Conservation (phyloP, 2,888 invertebrate species). For the Acrobasis repandana region DNA sequence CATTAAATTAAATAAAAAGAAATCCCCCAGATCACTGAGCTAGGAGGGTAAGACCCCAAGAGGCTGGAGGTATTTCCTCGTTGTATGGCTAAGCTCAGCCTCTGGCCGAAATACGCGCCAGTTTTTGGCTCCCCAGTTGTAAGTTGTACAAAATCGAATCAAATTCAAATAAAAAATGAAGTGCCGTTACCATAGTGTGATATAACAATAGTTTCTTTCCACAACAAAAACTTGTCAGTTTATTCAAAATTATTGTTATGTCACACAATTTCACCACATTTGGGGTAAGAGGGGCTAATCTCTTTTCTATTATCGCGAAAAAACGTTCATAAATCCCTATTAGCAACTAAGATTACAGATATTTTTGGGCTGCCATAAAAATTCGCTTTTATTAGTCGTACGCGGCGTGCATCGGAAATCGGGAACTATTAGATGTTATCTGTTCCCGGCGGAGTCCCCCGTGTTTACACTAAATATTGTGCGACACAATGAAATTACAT, state of each 20-base stretch:
- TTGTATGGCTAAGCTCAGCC: no score
- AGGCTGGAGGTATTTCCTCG: no score
- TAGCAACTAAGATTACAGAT: conserved; percentile 45
- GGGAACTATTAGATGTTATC: conserved; percentile 73
- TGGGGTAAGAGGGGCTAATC: conserved; percentile 64
- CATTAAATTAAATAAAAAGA: no score
- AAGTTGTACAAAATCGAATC: not conserved
- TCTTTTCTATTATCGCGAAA: conserved; percentile 67
- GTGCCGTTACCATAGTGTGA: conserved; percentile 3
- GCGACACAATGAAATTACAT: conserved; percentile 82
- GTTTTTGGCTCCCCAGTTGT: no score
- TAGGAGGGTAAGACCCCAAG: no score
- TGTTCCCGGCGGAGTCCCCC: conserved; percentile 63
- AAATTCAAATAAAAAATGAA: conserved; percentile 2
- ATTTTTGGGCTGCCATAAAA: conserved; percentile 65
- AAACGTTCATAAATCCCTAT: conserved; percentile 68
- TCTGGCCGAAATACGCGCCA: no score
- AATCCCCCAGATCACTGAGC: no score
- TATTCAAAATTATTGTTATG: conserved; percentile 33
- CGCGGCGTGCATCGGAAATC: conserved; percentile 55
- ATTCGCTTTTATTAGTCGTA: conserved; percentile 65
- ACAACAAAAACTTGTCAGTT: conserved; percentile 29
- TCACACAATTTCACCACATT: conserved; percentile 50
- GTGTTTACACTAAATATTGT: conserved; percentile 82
- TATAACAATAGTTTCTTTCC: conserved; percentile 17